Percentiles rank a stretch among this genome's conserved stretches.
phyloP scores from a whole-genome alignment of 2,113 vertebrate genomes.

The Dicaeum eximium region DNA sequence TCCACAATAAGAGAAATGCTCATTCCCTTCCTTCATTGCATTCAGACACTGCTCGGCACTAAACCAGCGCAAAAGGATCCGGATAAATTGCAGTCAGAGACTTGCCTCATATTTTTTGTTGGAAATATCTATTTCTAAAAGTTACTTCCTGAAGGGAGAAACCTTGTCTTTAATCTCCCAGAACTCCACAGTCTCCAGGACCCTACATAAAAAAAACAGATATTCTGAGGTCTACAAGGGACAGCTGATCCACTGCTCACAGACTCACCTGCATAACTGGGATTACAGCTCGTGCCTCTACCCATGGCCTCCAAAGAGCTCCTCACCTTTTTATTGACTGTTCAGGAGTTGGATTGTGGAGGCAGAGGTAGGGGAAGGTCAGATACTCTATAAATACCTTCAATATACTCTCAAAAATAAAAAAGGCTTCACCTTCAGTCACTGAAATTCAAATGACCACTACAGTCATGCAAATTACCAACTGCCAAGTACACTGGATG shows the following conservation, averaged over 20 bases:
- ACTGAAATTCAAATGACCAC: background rate
- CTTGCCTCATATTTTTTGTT: background rate
- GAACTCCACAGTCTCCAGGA: background rate
- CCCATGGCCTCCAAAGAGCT: background rate
- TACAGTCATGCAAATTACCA: background rate
- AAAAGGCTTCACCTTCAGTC: background rate
- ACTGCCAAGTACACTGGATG: background rate
- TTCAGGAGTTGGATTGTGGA: background rate
- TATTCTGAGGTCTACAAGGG: background rate
- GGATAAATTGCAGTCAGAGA: background rate
- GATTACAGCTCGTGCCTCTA: background rate
- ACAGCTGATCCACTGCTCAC: background rate
- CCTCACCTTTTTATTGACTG: background rate
- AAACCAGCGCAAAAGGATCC: background rate
- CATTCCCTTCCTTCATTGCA: background rate
- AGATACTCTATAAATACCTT: background rate
- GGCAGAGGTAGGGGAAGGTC: background rate
- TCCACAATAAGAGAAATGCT: background rate
- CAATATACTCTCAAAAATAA: background rate
- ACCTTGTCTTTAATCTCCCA: background rate
- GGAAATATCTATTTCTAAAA: background rate
- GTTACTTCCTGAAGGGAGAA: background rate
- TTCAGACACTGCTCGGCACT: background rate
- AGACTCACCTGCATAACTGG: fast-evolving
- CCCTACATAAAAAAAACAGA: fast-evolving